phyloP scores from a whole-genome alignment of 1,140 invertebrate genomes.

The Tetragonula clypearis region DNA sequence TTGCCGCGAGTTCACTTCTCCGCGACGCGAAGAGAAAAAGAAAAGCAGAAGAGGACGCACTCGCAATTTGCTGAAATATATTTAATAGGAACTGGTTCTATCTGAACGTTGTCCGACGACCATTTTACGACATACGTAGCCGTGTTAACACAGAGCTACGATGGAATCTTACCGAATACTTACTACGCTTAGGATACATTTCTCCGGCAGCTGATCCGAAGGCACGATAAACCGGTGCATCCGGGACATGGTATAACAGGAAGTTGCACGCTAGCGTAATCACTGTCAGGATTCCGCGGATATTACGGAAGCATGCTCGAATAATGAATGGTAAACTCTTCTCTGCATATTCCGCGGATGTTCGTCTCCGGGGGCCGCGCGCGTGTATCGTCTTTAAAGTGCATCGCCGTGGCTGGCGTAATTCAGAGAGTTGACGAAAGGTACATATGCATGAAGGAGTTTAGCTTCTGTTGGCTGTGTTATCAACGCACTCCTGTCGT shows the following conservation, averaged over 20 bases:
- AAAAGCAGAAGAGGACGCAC: not conserved
- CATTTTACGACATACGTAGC: no score
- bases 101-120: no score
- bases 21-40: not conserved
- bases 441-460: constrained; percentile 42
- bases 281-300: constrained; percentile 50
- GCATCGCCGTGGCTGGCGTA: not conserved
- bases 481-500: constrained; percentile 7
- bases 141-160: no score
- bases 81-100: not conserved
- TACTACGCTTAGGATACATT: not conserved
- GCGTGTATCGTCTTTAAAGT: constrained; percentile 46
- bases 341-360: constrained; percentile 43
- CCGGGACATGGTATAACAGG: constrained; percentile 44
- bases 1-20: constrained; percentile 41
- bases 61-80: not conserved
- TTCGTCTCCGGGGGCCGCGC: constrained; percentile 5
- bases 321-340: constrained; percentile 61
- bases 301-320: constrained; percentile 48
- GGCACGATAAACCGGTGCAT: constrained; percentile 13
- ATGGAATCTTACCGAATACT: no score
- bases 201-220: not conserved
- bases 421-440: not conserved
- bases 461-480: constrained; percentile 7
- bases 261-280: constrained; percentile 44